Base-by-base conservation (phyloP, 1,140 invertebrate genomes). In the Polyergus mexicanus region DNA sequence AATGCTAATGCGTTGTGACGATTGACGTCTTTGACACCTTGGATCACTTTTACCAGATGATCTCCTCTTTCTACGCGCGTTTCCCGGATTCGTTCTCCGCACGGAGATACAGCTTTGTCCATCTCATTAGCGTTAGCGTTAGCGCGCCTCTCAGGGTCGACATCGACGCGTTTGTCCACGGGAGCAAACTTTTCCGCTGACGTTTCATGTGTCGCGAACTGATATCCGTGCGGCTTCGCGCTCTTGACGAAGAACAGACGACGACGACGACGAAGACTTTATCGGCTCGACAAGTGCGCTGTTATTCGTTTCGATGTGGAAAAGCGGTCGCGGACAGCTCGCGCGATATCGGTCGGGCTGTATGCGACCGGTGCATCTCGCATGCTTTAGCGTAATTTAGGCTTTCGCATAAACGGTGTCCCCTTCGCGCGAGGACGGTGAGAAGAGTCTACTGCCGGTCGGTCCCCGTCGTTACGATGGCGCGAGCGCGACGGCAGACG, bases 1-100 rank as follows among this genome's bases (percentile, higher is more conserved):
- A n/a, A 85, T 74, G 90, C 86, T 87, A 89, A 92, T 88, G 84
- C 85, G 89, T 92, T 87, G 65, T 66, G 84, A 89, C 88, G 90
- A 90, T 84, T 68, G 90, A 91, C 91, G 91, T 90, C 86, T 92
- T 93, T 88, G 86, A 90, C 91, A 92, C 92, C 93, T 93, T 93
- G 91, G 92, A 89, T 90, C 88, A 77, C 58, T 91, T 88, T 85
- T 71, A 35, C 66, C 32, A 38, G 78, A 47, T 38, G 13, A 38
- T 35, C 35, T 16, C 11, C 41, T 71, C 65, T 16, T 22, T 8
- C 13, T 25, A 60, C 56, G 28, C 62, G 2, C n/a, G 60, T 1
- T 13, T 56, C 65, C 56, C 76, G 41, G 10, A 28, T 11, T 75
- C 28, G n/a, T 41, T 47, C 32, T 16, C 44, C 72, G 35, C 56